These are phyloP conservation scores for Bolborhynchus lineola DNA, from an alignment of 2,113 vertebrate genomes.

Conservation along the genomic window DNA sequence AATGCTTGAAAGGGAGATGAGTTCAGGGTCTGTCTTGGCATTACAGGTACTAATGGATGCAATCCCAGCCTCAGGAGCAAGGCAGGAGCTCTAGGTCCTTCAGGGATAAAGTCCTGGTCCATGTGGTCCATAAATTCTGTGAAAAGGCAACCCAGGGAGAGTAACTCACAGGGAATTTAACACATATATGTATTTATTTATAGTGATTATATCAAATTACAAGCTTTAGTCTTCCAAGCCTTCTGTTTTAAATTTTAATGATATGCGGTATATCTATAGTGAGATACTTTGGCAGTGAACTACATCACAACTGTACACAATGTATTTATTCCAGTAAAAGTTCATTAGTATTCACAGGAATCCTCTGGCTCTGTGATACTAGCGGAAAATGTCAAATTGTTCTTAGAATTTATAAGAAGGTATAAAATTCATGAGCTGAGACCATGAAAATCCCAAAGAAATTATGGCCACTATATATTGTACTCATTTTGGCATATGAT, in stretches of 20 bases:
- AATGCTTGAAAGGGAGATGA: neutral
- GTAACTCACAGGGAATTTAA: neutral
- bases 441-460: constrained; percentile 47
- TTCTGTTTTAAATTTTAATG: constrained; percentile 3
- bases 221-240: neutral
- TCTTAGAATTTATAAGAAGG: constrained; percentile 49
- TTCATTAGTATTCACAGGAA: constrained; percentile 28
- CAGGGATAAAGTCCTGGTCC: neutral
- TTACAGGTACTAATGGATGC: neutral
- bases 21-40: neutral
- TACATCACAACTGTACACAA: neutral
- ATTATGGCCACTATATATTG: constrained; percentile 17
- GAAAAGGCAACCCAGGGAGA: neutral
- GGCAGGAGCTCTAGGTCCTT: neutral
- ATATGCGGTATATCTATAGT: neutral
- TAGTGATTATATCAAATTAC: neutral
- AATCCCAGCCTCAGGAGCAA: neutral
- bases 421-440: constrained; percentile 51
- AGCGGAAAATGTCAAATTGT: constrained; percentile 55
- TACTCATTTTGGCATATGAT: constrained; percentile 9
- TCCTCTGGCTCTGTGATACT: neutral
- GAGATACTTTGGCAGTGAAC: neutral
- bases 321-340: neutral
- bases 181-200: neutral
- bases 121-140: neutral